phyloP scores from a whole-genome alignment of 2,113 vertebrate species.

The Phylloscopus trochiloides region DNA sequence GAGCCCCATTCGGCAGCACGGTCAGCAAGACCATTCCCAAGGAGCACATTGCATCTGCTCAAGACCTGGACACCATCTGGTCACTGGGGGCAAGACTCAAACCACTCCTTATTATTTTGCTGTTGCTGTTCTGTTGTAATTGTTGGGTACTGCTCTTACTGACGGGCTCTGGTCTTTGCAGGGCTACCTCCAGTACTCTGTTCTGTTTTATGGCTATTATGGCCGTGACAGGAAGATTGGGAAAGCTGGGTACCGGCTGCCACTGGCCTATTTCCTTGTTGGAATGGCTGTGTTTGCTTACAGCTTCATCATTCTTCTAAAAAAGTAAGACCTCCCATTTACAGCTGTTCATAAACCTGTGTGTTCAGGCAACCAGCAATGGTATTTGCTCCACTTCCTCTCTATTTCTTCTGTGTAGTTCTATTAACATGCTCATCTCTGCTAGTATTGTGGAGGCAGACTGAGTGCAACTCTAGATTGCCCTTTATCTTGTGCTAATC shows the following conservation, averaged over 20 bases:
- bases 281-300: conserved; percentile 98
- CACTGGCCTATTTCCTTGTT: conserved; percentile 95
- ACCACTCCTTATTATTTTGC: not conserved
- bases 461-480: not conserved
- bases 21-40: conserved; percentile 91
- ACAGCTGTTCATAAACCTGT: not conserved
- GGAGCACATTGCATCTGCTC: conserved; percentile 83
- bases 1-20: conserved; percentile 89
- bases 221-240: conserved; percentile 90
- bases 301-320: conserved; percentile 96
- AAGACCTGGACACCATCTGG: conserved; percentile 98
- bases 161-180: conserved; percentile 42
- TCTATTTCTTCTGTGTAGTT: not conserved
- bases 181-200: conserved; percentile 97
- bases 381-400: not conserved
- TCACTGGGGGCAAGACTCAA: conserved; percentile 89
- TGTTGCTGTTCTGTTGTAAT: fast-evolving
- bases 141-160: not conserved
- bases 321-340: conserved; percentile 80
- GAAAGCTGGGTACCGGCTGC: conserved; percentile 88
- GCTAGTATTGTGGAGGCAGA: not conserved
- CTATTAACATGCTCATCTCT: not conserved
- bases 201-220: conserved; percentile 96
- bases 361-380: not conserved
- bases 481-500: not conserved